Percentiles rank a stretch among this genome's conserved stretches.
These are phyloP conservation scores for Cephalotes varians DNA, from an alignment of 2,888 invertebrate genomes.

Conservation along the genomic window DNA sequence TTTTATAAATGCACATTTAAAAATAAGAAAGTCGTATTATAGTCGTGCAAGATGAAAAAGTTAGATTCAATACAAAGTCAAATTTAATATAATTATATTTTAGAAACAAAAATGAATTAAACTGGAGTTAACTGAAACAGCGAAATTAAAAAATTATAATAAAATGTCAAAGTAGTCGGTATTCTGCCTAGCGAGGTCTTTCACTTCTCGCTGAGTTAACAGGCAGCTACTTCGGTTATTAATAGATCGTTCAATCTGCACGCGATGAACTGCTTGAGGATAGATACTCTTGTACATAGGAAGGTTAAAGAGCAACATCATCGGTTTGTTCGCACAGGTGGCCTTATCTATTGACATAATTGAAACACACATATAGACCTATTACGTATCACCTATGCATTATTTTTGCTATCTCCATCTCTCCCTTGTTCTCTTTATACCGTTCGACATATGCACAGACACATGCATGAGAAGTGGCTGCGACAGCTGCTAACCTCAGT, in stretches of 20 bases:
- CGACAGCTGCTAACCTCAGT: constrained; percentile 48
- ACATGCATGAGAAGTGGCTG: constrained; percentile 16
- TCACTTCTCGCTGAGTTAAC: neutral
- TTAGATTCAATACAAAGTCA: neutral
- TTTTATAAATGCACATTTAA: neutral
- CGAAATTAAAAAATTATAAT: neutral
- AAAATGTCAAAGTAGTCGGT: neutral
- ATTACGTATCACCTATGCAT: neutral
- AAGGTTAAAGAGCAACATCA: constrained; percentile 32
- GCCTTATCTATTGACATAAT: constrained; percentile 28
- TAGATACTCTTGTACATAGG: neutral
- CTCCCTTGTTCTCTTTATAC: neutral
- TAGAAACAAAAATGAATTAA: neutral
- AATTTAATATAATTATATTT: neutral
- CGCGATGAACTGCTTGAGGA: neutral
- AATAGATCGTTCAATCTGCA: constrained; percentile 9
- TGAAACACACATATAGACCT: neutral
- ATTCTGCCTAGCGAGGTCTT: neutral
- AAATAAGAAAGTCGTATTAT: neutral
- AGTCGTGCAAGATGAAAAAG: neutral
- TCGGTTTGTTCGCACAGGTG: constrained; percentile 9
- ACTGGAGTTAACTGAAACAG: neutral
- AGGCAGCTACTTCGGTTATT: neutral
- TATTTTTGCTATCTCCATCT: neutral
- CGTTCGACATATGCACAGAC: constrained; percentile 5